Percentiles rank a stretch among this genome's conserved stretches.
Conservation (phyloP, 1,140 invertebrate species). For the Drosophila simulans region DNA sequence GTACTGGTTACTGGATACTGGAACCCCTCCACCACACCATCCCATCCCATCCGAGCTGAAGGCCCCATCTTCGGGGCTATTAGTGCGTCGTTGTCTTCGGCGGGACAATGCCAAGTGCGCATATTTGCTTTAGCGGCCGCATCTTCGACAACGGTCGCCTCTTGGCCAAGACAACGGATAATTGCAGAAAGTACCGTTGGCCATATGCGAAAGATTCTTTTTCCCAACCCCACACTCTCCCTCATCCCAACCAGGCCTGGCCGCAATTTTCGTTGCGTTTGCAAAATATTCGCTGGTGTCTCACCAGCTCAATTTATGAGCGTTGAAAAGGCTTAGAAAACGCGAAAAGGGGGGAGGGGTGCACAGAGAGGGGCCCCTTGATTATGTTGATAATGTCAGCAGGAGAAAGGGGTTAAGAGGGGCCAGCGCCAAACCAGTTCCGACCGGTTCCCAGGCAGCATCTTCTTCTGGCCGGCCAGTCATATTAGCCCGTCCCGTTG, state of each 20-base stretch:
- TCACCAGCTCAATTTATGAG: slow-evolving; percentile 73
- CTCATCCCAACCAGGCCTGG: slow-evolving; percentile 46
- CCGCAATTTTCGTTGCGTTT: slow-evolving; percentile 68
- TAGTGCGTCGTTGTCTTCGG: slow-evolving; percentile 79
- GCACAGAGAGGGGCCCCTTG: slow-evolving; percentile 47
- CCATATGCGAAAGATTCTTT: slow-evolving; percentile 75
- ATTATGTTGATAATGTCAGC: slow-evolving; percentile 81
- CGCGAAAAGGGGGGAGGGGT: background rate
- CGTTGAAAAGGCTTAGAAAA: slow-evolving; percentile 77
- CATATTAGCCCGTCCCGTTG: slow-evolving; percentile 80
- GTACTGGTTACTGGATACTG: background rate
- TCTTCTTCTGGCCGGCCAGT: slow-evolving; percentile 51
- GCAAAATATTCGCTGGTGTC: slow-evolving; percentile 76
- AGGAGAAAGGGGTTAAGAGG: slow-evolving; percentile 34
- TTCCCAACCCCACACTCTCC: slow-evolving; percentile 5
- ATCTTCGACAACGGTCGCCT: slow-evolving; percentile 51
- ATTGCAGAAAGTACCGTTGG: slow-evolving; percentile 80
- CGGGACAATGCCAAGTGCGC: slow-evolving; percentile 78
- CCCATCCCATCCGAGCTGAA: slow-evolving; percentile 2
- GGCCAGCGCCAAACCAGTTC: slow-evolving; percentile 30
- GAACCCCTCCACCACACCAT: background rate
- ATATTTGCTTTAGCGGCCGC: slow-evolving; percentile 64
- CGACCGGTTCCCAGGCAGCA: slow-evolving; percentile 57
- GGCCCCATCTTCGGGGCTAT: slow-evolving; percentile 54
- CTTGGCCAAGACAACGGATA: slow-evolving; percentile 73